Evolutionary conservation across 1,140 invertebrate species (phyloP), one percentile per base, ranked within the genome.

Genomic region (Leptopilina boulardi): DNA sequence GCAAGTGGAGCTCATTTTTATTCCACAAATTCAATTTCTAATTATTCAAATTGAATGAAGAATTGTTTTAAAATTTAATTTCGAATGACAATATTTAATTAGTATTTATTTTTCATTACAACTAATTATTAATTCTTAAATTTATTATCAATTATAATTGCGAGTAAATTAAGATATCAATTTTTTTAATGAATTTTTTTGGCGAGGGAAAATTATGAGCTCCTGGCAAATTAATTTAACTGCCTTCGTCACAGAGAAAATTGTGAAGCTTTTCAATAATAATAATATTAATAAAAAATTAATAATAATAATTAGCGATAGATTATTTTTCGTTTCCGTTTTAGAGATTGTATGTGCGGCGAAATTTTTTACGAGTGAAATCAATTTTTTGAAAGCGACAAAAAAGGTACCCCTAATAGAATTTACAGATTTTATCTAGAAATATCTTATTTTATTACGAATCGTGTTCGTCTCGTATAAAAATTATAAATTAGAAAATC

Each of bases 401-500:
- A 30, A 59, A 23, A 66, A 66, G 59, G 59, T 66, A 66, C 59
- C 59, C 59, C 59, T 66, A n/a, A n/a, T n/a, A 66, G 59, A 66
- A 66, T 30, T 71, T 66, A 71, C 70, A 42, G 34, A 76, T 75
- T 71, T 38, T 8, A 47, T 76, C 26, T 77, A 74, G 59, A 70
- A 81, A 77, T 15, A 80, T 80, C 71, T 87, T 87, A 87, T 88
- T 87, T 87, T 85, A 76, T 80, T 87, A 87, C 78, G 73, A 82
- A 75, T 82, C 77, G 77, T 82, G 84, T 77, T 77, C 51, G 80
- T 82, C 73, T 82, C 66, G 73, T 80, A 72, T 56, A 34, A 56
- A 70, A 71, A 71, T 74, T 74, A 34, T 38, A 8, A 38, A 9
- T 8, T 3, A 73, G 47, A 71, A 38, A 80, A 13, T 41, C 21